Conservation (phyloP, 2,888 invertebrate species). For the Eueremaeus valkanovi region DNA sequence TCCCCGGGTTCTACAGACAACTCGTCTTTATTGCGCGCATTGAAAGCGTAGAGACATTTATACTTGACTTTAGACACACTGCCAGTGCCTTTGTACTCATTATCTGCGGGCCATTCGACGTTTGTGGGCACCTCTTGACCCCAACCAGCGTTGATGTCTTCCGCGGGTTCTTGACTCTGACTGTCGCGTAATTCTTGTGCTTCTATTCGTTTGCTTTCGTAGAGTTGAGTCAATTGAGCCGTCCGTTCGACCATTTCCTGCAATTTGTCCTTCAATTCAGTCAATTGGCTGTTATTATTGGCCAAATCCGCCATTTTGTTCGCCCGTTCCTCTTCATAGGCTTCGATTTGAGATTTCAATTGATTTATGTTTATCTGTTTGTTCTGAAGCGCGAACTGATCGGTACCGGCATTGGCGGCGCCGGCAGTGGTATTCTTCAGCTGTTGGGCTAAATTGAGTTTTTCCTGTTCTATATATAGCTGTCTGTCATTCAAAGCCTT, state of each 20-base stretch:
- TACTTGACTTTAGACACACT: slow-evolving; percentile 35
- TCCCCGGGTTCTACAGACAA: slow-evolving; percentile 90
- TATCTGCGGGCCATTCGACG: slow-evolving; percentile 33
- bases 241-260: slow-evolving; percentile 36
- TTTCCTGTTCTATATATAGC: slow-evolving; percentile 51
- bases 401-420: slow-evolving; percentile 11
- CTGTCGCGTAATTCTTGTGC: slow-evolving; percentile 34
- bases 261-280: slow-evolving; percentile 50
- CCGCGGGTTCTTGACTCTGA: neutral
- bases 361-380: slow-evolving; percentile 42
- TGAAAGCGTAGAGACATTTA: slow-evolving; percentile 86
- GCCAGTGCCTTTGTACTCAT: neutral
- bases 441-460: slow-evolving; percentile 51
- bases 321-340: slow-evolving; percentile 56
- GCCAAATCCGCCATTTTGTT: slow-evolving; percentile 75
- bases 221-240: neutral
- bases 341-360: slow-evolving; percentile 41
- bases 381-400: slow-evolving; percentile 40
- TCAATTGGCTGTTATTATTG: slow-evolving; percentile 69
- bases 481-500: slow-evolving; percentile 49
- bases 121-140: slow-evolving; percentile 29
- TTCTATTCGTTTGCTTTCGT: slow-evolving; percentile 32
- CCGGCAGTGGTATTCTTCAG: slow-evolving; percentile 40
- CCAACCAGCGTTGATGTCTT: slow-evolving; percentile 27
- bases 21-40: slow-evolving; percentile 85